A percentile compares a stretch with the other conserved stretches of the same genome.
These are phyloP conservation scores for Steinernema carpocapsae DNA, from an alignment of 2,888 invertebrate species.

Conservation along the genomic window DNA sequence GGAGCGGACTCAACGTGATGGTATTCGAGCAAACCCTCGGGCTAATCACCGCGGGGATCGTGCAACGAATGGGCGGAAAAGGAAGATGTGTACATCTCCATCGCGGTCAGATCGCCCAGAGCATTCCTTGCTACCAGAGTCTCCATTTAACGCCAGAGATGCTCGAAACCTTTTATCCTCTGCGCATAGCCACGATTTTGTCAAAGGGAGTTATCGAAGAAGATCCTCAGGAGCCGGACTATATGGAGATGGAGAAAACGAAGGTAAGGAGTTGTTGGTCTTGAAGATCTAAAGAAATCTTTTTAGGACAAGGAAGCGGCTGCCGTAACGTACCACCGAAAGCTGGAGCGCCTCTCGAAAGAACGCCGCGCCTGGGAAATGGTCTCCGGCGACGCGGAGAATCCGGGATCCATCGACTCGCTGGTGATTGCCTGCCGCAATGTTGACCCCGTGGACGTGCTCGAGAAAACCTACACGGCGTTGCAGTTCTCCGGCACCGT, in stretches of 20 bases:
- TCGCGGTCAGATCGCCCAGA: slow-evolving; percentile 40
- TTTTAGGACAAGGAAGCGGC: slow-evolving; percentile 43
- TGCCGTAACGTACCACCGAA: neutral
- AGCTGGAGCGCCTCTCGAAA: slow-evolving; percentile 1
- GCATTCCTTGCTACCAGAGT: slow-evolving; percentile 40
- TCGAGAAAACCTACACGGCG: slow-evolving; percentile 46
- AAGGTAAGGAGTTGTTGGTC: neutral
- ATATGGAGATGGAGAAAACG: slow-evolving; percentile 38
- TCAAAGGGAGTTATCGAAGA: slow-evolving; percentile 5
- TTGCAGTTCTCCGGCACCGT: slow-evolving; percentile 55
- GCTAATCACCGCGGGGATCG: slow-evolving; percentile 80
- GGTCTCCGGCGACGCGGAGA: slow-evolving; percentile 5
- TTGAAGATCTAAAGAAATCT: neutral
- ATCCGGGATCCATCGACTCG: slow-evolving; percentile 24
- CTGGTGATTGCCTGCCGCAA: slow-evolving; percentile 29
- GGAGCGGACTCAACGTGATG: slow-evolving; percentile 74
- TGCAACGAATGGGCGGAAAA: slow-evolving; percentile 78
- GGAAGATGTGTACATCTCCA: slow-evolving; percentile 71
- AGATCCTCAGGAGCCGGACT: slow-evolving; percentile 27
- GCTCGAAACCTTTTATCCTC: slow-evolving; percentile 37
- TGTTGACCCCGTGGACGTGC: slow-evolving; percentile 51
- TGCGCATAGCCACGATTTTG: slow-evolving; percentile 42
- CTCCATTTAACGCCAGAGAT: slow-evolving; percentile 17
- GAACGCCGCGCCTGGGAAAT: slow-evolving; percentile 13
- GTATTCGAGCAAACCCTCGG: slow-evolving; percentile 89